Percentiles rank a stretch among this genome's conserved stretches.
Evolutionary conservation across 2,113 vertebrate genomes (phyloP).

Genomic region (Microtus pennsylvanicus): DNA sequence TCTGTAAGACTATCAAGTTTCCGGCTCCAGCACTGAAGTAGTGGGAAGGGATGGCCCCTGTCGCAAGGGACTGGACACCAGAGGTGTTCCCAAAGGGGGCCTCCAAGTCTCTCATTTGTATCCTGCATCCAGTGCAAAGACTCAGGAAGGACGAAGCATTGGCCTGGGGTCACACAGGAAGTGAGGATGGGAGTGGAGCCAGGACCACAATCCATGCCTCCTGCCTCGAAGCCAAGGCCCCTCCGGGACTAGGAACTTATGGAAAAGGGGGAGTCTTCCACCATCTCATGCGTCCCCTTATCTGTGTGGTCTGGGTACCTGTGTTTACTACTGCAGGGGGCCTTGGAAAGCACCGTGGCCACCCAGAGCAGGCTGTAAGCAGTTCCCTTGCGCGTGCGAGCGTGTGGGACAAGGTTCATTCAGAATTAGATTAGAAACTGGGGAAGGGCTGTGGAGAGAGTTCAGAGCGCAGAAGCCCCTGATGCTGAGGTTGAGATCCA

Average conservation of each 20-base stretch:
- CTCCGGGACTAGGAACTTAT: not conserved
- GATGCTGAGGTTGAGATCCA: not conserved
- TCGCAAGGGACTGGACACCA: not conserved
- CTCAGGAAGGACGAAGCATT: rapidly evolving
- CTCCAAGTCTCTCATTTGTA: not conserved
- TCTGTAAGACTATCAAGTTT: rapidly evolving
- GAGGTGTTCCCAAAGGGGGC: not conserved
- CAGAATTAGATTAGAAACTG: not conserved
- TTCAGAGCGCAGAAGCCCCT: not conserved
- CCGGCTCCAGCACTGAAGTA: not conserved
- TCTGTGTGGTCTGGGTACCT: rapidly evolving
- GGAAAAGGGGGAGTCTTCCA: not conserved
- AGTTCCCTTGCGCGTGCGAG: rapidly evolving
- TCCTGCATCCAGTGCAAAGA: not conserved
- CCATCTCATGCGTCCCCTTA: rapidly evolving
- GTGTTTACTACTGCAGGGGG: rapidly evolving
- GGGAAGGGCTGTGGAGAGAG: not conserved
- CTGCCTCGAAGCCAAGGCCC: not conserved
- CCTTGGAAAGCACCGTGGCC: not conserved
- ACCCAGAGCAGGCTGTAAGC: not conserved
- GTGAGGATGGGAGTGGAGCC: too few species aligned
- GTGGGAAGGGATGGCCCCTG: not conserved
- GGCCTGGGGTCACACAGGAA: not conserved
- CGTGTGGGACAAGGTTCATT: rapidly evolving
- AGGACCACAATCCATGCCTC: rapidly evolving